Evolutionary conservation across 2,797 vertebrate species (phyloP).

Genomic region (Hirundo rustica): DNA sequence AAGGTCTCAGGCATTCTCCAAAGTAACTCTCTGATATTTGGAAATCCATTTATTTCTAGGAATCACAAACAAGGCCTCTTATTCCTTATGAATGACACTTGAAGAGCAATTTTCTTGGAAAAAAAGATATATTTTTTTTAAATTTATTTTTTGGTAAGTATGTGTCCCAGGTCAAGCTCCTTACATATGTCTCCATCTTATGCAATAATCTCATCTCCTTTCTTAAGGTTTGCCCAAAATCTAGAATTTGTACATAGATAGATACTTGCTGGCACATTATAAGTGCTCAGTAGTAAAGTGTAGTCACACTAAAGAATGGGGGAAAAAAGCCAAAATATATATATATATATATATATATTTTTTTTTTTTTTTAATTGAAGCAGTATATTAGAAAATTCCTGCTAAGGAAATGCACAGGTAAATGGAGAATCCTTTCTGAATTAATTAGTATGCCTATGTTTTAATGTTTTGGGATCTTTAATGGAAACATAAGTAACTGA

Average conservation of each 20-base stretch:
- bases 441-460: not conserved
- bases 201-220: not conserved
- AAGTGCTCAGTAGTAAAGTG: not conserved
- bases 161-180: not conserved
- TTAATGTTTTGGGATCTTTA: not conserved
- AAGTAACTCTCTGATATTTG: not conserved
- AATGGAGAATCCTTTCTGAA: not conserved
- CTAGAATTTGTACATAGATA: not conserved
- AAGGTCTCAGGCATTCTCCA: not conserved
- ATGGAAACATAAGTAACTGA: not conserved
- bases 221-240: not conserved
- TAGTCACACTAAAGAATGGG: not conserved
- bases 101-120: not conserved
- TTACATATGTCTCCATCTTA: not conserved
- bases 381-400: not conserved
- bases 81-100: not conserved
- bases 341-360: no score
- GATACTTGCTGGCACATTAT: not conserved
- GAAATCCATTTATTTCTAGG: not conserved
- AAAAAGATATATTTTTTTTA: no score
- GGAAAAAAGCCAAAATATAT: not conserved
- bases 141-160: not conserved
- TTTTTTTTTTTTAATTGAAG: not conserved
- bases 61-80: not conserved
- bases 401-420: not conserved